Base-by-base conservation (phyloP, 2,888 invertebrate species). In the Salticus scenicus region DNA sequence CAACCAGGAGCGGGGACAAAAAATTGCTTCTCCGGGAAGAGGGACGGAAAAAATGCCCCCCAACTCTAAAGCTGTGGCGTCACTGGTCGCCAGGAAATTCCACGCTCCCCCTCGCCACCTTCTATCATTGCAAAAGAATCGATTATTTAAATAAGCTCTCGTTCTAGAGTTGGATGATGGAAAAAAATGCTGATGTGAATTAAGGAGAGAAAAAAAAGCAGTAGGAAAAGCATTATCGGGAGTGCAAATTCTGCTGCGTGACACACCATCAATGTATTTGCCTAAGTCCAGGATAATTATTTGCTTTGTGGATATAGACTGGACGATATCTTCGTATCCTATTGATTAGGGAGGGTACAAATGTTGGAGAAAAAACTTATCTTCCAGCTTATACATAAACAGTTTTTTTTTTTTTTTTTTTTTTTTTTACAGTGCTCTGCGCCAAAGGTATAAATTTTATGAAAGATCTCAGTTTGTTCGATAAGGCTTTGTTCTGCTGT, bases 91-190 rank as follows among this genome's bases (percentile, higher is more conserved):
- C 63, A 33, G 63, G 63, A 63, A 66, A 66, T 64, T 24, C 33
- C 20, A 20, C 69, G 37, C 51, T 63, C 78, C 75, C 24, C 66
- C 33, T 71, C 33, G 30, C 67, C 37, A 47, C 69, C 77, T 84
- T 78, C 76, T 78, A 78, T 84, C 83, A 69, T 63, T 74, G 76
- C 47, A 78, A 64, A 73, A 73, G 57, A 73, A 85, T 85, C 79
- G 78, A 85, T 85, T 85, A 85, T 85, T 85, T 79, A 85, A 85
- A 85, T 85, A 78, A 78, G 84, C 84, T 79, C 74, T 74, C 70
- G 57, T 78, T 67, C 69, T 57, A 31, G 30, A 51, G 66, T 42
- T 70, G 17, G 41, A 37, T 37, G 37, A 30, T 51, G 79, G 51
- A 74, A 74, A 74, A 81, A 81, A 74, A 69, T 14, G 72, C 66